Base-by-base conservation (phyloP, 1,140 invertebrate genomes). In the Mamestra configurata region DNA sequence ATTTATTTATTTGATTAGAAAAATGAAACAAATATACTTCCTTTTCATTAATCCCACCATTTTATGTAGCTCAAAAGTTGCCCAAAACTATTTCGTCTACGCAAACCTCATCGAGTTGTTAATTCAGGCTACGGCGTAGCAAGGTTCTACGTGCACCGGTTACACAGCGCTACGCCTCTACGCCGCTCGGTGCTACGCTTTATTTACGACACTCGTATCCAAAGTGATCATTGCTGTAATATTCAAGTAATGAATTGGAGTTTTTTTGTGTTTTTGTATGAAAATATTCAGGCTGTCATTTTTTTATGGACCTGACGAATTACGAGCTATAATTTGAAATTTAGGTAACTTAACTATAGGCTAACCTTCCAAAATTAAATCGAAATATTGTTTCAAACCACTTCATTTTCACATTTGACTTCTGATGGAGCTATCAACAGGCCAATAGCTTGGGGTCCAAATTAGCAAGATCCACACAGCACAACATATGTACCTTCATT, bases 91-190 rank as follows among this genome's bases (percentile, higher is more conserved):
- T 31, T 20, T 20, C 53, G 53, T 75, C 51, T 59, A 22, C 24
- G 11, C 11, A 22, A 43, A 59, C 31, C 53, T 35, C 27, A 75
- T 13, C 71, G 40, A 75, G 71, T 75, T 57, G 71, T 55, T 59
- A 59, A 75, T 75, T 75, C 71, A 75, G 20, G 51, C 55, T 75
- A 75, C 71, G 71, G 71, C 71, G 71, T 75, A 75, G 71, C 71
- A 31, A 43, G 31, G 31, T 75, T 37, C 71, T 75, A 75, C 71
- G 71, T 75, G 71, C 71, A 53, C 35, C 71, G 71, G 71, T 59
- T 75, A 75, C 53, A 75, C 71, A 75, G 71, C 37, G 71, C 71
- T 75, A 75, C 70, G 43, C 43, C 37, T 53, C 71, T 75, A 73
- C 70, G 51, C 22, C 53, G 53, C 59, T 59, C 70, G 51, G 51